Base-by-base conservation (phyloP, 92 coral and sea anemone genomes). In the Parazoanthus swiftii region DNA sequence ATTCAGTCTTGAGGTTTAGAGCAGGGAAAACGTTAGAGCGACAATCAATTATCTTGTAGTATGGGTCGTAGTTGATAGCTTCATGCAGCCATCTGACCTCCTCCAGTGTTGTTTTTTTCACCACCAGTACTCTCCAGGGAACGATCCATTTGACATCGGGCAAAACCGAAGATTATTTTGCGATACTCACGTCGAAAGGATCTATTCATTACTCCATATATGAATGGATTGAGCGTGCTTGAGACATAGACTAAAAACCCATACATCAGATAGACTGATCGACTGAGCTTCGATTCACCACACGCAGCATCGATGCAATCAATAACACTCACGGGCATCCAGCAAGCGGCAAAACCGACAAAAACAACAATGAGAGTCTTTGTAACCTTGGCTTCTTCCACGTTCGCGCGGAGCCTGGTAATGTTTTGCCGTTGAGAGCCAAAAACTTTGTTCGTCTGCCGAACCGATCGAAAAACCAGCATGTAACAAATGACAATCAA, bases 321-420 rank as follows among this genome's bases (percentile, higher is more conserved):
- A 46, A 94, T 92, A 39, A 92, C 56, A 68, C 89, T 89, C 38
- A 93, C 93, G 15, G 96, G 96, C 86, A 94, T 82, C 96, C 96
- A 94, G 68, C 96, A 94, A 54, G 86, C 77, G 43, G 92, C 56
- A 68, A 94, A 94, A 1, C 96, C 94, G 10, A 92, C 81, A 80
- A 94, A 83, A 8, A 92, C 96, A 25, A 86, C 88, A 29, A 90
- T 93, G 15, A 94, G 81, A 35, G 94, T 94, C 86, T 92, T 94
- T 46, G 96, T 94, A 43, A 94, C 94, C 59, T 90, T 94, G 5
- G 93, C 90, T 90, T 94, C 96, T 86, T 92, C 91, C 35, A 92
- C 90, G 81, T 92, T 83, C 42, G 90, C 88, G 38, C 93, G 90
- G 18, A 94, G 92, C 76, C 76, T 72, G 14, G 67, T 86, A 43